Percentiles rank a stretch among this genome's conserved stretches.
phyloP scores from a whole-genome alignment of 2,113 vertebrate genomes.

The Sorex araneus region DNA sequence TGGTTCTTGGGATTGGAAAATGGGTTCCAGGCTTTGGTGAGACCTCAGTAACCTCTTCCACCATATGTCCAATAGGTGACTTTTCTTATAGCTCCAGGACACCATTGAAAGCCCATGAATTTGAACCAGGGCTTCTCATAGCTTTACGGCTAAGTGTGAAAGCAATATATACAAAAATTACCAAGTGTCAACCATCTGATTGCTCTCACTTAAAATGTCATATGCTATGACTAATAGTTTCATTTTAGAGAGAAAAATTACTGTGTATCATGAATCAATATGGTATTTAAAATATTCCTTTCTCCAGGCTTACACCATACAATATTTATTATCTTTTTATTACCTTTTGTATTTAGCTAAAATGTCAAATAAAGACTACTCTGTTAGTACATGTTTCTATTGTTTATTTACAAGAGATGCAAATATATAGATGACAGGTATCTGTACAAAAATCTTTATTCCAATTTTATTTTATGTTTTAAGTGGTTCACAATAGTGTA shows the following conservation, averaged over 20 bases:
- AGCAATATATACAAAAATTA: neutral
- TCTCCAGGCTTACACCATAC: neutral
- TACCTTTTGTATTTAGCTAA: neutral
- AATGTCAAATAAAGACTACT: neutral
- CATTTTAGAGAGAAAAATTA: neutral
- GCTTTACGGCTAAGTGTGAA: neutral
- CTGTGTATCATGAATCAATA: neutral
- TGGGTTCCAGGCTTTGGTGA: neutral
- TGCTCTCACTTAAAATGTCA: neutral
- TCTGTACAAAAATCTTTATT: neutral
- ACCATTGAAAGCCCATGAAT: neutral
- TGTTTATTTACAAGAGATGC: neutral
- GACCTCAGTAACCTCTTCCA: accelerated
- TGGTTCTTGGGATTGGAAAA: neutral
- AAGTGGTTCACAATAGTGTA: no score
- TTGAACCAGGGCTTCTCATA: neutral
- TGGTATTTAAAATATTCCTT: neutral
- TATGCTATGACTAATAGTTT: neutral
- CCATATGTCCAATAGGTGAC: neutral
- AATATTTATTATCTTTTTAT: neutral
- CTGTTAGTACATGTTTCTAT: neutral
- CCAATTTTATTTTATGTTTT: no score
- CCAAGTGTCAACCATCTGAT: neutral
- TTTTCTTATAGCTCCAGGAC: neutral
- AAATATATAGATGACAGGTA: neutral